Evolutionary conservation across 2,797 vertebrate species (phyloP).

Genomic region (Lacerta viridis): DNA sequence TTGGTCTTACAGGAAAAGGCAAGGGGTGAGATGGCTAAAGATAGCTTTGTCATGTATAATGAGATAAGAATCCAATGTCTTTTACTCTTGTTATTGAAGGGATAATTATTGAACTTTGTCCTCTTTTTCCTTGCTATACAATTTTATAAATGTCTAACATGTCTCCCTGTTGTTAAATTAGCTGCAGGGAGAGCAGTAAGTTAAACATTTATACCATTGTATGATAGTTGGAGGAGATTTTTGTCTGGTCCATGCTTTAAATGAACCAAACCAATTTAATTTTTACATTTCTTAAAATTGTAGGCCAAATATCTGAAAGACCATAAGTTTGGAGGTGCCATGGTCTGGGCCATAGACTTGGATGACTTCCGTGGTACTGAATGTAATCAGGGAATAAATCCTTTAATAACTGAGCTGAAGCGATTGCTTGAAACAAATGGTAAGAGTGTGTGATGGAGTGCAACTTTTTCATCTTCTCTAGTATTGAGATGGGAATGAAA

Average conservation of each 20-base stretch:
- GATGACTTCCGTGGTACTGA: slow-evolving; percentile 49
- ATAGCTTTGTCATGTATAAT: too few species aligned
- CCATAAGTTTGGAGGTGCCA: slow-evolving; percentile 44
- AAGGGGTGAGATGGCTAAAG: too few species aligned
- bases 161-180: background rate
- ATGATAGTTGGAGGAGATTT: too few species aligned
- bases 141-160: background rate
- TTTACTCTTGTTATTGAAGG: background rate
- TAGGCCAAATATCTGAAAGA: slow-evolving; percentile 56
- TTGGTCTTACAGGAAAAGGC: too few species aligned
- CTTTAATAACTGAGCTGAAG: slow-evolving; percentile 57
- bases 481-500: background rate
- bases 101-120: background rate
- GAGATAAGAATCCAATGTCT: too few species aligned
- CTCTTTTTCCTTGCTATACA: background rate
- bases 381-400: slow-evolving; percentile 48
- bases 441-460: background rate
- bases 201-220: too few species aligned
- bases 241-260: too few species aligned
- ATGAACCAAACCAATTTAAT: too few species aligned
- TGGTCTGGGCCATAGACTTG: slow-evolving; percentile 55
- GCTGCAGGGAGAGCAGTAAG: too few species aligned
- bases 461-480: background rate
- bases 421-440: slow-evolving; percentile 46
- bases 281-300: background rate